phyloP scores from a whole-genome alignment of 2,113 vertebrate genomes.

The Archilochus colubris region DNA sequence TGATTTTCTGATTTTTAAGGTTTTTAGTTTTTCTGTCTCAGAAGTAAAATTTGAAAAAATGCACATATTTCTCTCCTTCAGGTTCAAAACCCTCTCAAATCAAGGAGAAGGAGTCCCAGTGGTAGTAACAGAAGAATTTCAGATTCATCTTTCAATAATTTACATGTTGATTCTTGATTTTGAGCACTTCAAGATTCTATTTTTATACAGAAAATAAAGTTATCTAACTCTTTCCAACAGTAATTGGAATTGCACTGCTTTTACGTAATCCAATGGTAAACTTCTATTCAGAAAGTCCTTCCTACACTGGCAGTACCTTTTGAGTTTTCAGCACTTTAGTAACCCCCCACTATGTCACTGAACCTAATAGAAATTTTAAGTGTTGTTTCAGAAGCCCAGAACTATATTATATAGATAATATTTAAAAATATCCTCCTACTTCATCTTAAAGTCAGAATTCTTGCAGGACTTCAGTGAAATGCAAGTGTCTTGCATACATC shows the following conservation, averaged over 20 bases:
- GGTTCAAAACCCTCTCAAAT: background rate
- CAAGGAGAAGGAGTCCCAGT: background rate
- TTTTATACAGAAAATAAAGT: background rate
- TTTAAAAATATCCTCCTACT: background rate
- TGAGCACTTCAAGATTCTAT: background rate
- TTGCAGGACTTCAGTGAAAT: background rate
- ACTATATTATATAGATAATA: background rate
- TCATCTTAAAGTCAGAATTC: background rate
- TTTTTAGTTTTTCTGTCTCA: background rate
- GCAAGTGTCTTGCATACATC: background rate
- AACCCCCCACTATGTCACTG: background rate
- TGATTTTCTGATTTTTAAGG: background rate
- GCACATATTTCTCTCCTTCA: rapidly evolving
- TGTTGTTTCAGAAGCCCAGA: background rate
- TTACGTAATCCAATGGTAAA: background rate
- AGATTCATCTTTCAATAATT: background rate
- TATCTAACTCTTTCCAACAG: background rate
- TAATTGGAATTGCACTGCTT: background rate
- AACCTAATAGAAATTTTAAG: background rate
- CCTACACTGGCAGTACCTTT: background rate
- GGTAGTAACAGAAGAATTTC: background rate
- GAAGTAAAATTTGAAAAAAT: background rate
- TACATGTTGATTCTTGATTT: background rate
- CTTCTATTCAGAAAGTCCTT: background rate
- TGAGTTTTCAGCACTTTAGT: background rate